Base-by-base conservation (phyloP, 2,888 invertebrate genomes). In the Drosophila ochracea region DNA sequence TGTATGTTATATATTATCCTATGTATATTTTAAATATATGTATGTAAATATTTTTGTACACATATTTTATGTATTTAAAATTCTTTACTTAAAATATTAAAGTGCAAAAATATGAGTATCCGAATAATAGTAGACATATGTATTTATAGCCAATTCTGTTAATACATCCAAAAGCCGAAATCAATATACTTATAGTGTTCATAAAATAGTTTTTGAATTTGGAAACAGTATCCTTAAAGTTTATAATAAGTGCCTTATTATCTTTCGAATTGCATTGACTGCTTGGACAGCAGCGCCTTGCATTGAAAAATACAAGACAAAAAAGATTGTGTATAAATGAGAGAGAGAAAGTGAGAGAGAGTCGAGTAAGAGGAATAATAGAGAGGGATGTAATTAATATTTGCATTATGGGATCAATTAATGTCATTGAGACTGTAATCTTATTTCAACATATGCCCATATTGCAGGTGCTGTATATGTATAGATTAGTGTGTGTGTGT, bases 351-450 rank as follows among this genome's bases (percentile, higher is more conserved):
- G 39, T 47, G 30, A 37, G 54, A 39, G 35, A 31, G 41, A 37
- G 25, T 3, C 19, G 49, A 41, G 52, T 16, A 77, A 37, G 47
- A 61, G 58, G n/a, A 7, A 21, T 7, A 21, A 7, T 11, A 43
- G 13, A 16, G 43, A 55, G 30, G 13, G 66, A 59, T 83, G 86
- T 78, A 80, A 84, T 85, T 83, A 70, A 31, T 31, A 31, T 31
- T 31, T 31, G 31, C 31, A 0, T 31, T 31, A 31, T 31, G 1
- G 71, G 68, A 67, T 57, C 60, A 62, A 66, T 70, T 68, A 80
- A 53, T 50, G 64, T 69, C 72, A 83, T 78, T 73, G 81, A 77
- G 75, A 80, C 69, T 72, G 73, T 81, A 81, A 83, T 88, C 80
- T 80, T 85, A 71, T 76, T 84, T 84, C 71, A 80, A 71, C 76